A percentile compares a stretch with the other conserved stretches of the same genome.
These are phyloP conservation scores for Dascyllus trimaculatus DNA, from an alignment of 2,113 vertebrate species.

Conservation along the genomic window DNA sequence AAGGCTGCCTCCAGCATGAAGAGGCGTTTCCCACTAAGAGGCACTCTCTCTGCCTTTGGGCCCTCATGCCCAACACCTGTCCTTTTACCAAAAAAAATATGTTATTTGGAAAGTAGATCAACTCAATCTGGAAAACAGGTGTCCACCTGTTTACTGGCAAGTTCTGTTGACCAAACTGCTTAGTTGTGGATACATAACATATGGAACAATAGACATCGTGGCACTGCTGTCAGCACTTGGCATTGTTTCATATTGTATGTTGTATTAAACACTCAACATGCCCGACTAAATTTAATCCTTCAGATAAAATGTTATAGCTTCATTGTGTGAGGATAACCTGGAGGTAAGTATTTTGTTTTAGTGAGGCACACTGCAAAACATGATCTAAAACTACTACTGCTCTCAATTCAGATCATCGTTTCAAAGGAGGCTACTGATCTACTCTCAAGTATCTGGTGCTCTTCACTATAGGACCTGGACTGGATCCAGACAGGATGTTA, in stretches of 20 bases:
- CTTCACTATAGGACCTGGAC: constrained; percentile 39
- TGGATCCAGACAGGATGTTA: constrained; percentile 46
- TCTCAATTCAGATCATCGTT: neutral
- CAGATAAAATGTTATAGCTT: constrained; percentile 4
- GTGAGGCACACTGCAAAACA: neutral
- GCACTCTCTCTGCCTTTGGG: neutral
- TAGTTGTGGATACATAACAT: neutral
- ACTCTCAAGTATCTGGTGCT: constrained; percentile 16
- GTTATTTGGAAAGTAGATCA: neutral
- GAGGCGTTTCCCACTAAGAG: constrained; percentile 44
- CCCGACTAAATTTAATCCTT: neutral
- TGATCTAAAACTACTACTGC: neutral
- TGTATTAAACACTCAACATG: neutral
- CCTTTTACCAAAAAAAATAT: neutral
- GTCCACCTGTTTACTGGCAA: neutral
- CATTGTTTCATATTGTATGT: neutral
- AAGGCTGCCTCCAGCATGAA: constrained; percentile 11
- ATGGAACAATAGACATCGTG: neutral
- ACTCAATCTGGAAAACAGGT: constrained; percentile 9
- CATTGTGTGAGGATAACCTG: neutral
- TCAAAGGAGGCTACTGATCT: neutral
- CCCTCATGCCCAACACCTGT: constrained; percentile 19
- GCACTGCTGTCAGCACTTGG: neutral
- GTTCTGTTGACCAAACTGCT: constrained; percentile 2
- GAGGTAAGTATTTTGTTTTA: neutral